Evolutionary conservation across 2,113 vertebrate genomes (phyloP), one percentile per base, ranked within the genome.

Genomic region (Aramus guarauna): DNA sequence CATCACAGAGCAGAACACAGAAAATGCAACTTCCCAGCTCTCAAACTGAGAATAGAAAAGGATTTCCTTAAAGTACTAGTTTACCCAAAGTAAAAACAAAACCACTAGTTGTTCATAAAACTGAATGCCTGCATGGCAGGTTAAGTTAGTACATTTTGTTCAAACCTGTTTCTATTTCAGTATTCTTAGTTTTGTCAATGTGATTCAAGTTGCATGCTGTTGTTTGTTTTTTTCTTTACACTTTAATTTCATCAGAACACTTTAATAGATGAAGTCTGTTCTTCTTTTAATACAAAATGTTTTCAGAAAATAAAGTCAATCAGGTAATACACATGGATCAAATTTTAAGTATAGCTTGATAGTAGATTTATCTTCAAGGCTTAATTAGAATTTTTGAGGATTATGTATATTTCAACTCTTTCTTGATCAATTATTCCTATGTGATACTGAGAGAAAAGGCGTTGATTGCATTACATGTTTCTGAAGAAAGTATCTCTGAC

Each of bases 401-500:
- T 77, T 88, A 24, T 62, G 15, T 94, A 1, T 85, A 53, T 87
- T 95, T 92, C 74, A 82, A 5, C 29, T 91, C 43, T 75, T 71
- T 82, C 39, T 87, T 59, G 12, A 92, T 78, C 30, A 72, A 26
- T 85, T 78, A 53, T 59, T 86, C 39, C 22, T 86, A 11, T 87
- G 68, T 92, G 91, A 97, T 85, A 83, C 52, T 71, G 69, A 78
- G 43, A 81, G 60, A 87, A 87, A 79, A 86, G 16, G 43, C 85
- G 32, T 45, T 75, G 89, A 96, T 90, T 96, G 78, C 92, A 92
- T 92, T 96, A 71, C 7, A 9, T 76, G 53, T 94, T 92, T 75
- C 83, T 95, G 76, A 92, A 91, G 94, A 69, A 94, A 95, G 93
- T 87, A 27, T 81, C n/a, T 72, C 48, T 84, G 47, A 18, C 82